Conservation (phyloP, 2,888 invertebrate species). For the Sinopyrophorus schimmeli region DNA sequence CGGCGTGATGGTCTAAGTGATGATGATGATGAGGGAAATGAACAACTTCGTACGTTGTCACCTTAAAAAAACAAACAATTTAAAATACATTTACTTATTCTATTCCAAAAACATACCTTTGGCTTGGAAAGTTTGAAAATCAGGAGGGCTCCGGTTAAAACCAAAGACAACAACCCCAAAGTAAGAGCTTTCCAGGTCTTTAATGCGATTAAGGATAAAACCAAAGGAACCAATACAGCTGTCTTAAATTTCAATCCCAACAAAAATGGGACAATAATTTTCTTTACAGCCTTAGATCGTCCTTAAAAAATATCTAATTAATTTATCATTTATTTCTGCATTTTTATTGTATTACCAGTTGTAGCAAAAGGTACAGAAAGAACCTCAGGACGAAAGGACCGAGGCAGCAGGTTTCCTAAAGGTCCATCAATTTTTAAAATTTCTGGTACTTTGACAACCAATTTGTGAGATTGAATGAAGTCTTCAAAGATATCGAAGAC, state of each 20-base stretch:
- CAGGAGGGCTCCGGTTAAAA: conserved; percentile 81
- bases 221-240: conserved; percentile 79
- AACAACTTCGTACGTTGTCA: conserved; percentile 84
- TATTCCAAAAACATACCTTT: conserved; percentile 58
- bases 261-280: conserved; percentile 82
- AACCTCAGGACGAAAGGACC: conserved; percentile 69
- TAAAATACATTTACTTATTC: conserved; percentile 4
- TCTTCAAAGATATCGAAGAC: conserved; percentile 74
- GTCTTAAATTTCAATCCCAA: conserved; percentile 86
- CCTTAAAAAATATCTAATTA: conserved; percentile 57
- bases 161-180: conserved; percentile 79
- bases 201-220: conserved; percentile 79
- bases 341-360: conserved; percentile 47
- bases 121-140: conserved; percentile 88
- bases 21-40: conserved; percentile 75
- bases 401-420: conserved; percentile 64
- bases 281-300: conserved; percentile 73
- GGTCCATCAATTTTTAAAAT: conserved; percentile 61
- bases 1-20: conserved; percentile 69
- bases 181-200: conserved; percentile 91
- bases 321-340: conserved; percentile 3
- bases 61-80: conserved; percentile 45
- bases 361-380: conserved; percentile 71
- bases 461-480: conserved; percentile 75
- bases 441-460: conserved; percentile 74